Conservation (phyloP, 92 coral and sea anemone species). For the Palythoa grandiflora region DNA sequence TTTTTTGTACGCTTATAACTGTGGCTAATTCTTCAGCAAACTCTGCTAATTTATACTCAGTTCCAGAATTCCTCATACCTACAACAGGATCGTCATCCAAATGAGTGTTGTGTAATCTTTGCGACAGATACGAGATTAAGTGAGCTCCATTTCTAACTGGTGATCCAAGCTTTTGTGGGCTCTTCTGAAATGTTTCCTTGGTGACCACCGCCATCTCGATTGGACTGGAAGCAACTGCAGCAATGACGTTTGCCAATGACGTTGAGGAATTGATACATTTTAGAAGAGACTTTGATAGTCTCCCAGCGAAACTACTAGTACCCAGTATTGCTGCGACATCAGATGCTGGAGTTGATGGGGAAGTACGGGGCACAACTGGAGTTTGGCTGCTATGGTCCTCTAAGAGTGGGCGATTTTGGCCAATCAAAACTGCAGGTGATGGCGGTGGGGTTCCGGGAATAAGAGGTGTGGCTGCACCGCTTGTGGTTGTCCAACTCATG, state of each 20-base stretch:
- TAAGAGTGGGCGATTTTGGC: conserved; percentile 49
- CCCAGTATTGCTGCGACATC: conserved; percentile 24
- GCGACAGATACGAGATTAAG: conserved; percentile 64
- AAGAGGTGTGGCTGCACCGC: conserved; percentile 68
- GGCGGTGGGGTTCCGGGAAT: conserved; percentile 87
- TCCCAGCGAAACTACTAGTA: conserved; percentile 77
- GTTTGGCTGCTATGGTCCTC: conserved; percentile 56
- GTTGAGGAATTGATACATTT: conserved; percentile 80
- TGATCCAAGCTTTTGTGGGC: conserved; percentile 71
- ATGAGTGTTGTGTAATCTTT: conserved; percentile 20
- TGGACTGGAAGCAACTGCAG: conserved; percentile 74
- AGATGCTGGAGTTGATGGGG: conserved; percentile 35
- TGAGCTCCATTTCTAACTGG: conserved; percentile 68
- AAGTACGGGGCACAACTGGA: conserved; percentile 20
- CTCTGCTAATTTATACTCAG: conserved; percentile 53
- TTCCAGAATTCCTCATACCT: background rate
- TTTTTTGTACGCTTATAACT: conserved; percentile 50
- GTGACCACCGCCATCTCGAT: conserved; percentile 62
- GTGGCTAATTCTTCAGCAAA: conserved; percentile 67
- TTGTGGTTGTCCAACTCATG: conserved; percentile 44
- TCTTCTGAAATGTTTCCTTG: conserved; percentile 71
- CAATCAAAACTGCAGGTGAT: conserved; percentile 58
- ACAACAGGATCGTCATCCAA: background rate
- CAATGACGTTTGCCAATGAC: conserved; percentile 81
- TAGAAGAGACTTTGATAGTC: conserved; percentile 75